Conservation (phyloP, 1,140 invertebrate genomes). For the Camponotus vicinus region DNA sequence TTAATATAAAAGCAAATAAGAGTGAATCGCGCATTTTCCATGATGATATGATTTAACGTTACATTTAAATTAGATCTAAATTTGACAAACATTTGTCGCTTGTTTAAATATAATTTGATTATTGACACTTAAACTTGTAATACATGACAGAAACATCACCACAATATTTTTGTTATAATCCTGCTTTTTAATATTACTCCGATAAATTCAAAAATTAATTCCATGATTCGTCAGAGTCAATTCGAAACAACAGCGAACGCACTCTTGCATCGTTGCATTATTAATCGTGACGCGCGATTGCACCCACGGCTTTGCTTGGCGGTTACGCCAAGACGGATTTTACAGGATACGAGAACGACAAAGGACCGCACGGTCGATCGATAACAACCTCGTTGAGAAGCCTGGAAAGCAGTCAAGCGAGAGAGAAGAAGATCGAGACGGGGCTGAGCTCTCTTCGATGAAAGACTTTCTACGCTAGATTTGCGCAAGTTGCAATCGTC, state of each 20-base stretch:
- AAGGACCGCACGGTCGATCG: constrained; percentile 63
- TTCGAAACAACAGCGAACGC: background rate
- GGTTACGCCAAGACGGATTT: constrained; percentile 54
- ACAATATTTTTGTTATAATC: background rate
- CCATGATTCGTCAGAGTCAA: background rate
- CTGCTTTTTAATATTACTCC: background rate
- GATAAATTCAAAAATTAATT: constrained; percentile 24
- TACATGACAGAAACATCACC: background rate
- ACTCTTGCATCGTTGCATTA: background rate
- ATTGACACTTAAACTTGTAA: background rate
- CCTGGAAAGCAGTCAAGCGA: background rate
- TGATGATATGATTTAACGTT: background rate
- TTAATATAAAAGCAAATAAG: background rate
- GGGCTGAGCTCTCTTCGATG: constrained; percentile 45
- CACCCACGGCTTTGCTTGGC: background rate
- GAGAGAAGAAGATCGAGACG: constrained; percentile 33
- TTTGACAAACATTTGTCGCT: background rate
- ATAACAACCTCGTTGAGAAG: constrained; percentile 63
- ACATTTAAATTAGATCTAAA: background rate
- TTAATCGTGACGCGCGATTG: constrained; percentile 27
- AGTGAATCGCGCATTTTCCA: background rate
- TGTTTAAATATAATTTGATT: background rate
- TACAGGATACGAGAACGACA: constrained; percentile 64
- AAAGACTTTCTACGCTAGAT: constrained; percentile 64
- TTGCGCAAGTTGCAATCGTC: constrained; percentile 41